Conservation (phyloP, 2,797 vertebrate species). For the Mormyrus hasselquistii region DNA sequence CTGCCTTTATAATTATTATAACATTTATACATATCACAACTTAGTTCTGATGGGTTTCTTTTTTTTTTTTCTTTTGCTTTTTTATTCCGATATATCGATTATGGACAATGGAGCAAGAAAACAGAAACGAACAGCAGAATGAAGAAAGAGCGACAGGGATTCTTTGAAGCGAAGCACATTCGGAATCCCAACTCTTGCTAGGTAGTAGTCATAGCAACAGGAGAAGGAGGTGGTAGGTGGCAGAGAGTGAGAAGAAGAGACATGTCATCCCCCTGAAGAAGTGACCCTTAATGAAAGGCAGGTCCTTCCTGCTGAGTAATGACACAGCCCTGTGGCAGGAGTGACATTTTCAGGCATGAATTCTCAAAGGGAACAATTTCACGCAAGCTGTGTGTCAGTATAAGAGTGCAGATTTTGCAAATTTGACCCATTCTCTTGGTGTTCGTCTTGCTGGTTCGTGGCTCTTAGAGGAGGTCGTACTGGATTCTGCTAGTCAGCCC, state of each 20-base stretch:
- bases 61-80: neutral
- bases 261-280: constrained; percentile 38
- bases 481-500: neutral
- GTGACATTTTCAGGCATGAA: constrained; percentile 48
- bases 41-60: neutral
- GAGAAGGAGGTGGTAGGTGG: constrained; percentile 6
- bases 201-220: constrained; percentile 35
- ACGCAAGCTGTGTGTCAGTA: constrained; percentile 31
- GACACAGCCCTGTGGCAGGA: constrained; percentile 41
- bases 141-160: neutral
- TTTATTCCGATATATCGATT: neutral
- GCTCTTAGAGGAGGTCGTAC: neutral
- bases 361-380: constrained; percentile 55
- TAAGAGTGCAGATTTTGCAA: constrained; percentile 38
- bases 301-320: constrained; percentile 43
- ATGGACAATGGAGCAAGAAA: neutral
- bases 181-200: constrained; percentile 8
- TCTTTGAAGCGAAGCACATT: neutral
- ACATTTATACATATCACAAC: neutral
- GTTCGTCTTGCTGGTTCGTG: neutral
- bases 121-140: neutral
- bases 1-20: neutral
- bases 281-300: constrained; percentile 40
- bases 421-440: constrained; percentile 13
- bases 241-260: constrained; percentile 21